Evolutionary conservation across 2,113 vertebrate genomes (phyloP).

Genomic region (Pteropus alecto): DNA sequence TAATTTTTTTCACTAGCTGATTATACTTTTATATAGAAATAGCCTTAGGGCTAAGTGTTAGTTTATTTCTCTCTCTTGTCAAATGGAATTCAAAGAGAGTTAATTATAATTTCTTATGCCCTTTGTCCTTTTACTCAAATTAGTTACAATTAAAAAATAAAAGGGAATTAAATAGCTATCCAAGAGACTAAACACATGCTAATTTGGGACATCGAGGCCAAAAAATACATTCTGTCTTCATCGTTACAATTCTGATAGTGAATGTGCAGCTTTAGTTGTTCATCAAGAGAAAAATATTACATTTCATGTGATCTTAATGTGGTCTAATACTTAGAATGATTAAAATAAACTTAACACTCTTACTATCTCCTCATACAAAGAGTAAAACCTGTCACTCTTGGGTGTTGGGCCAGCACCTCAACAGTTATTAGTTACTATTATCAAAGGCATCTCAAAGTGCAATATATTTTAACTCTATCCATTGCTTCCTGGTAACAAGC

Average conservation of each 20-base stretch:
- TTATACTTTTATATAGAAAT: constrained; percentile 25
- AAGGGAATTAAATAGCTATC: constrained; percentile 1
- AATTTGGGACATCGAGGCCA: not conserved
- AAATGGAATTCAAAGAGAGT: constrained; percentile 18
- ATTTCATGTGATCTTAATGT: not conserved
- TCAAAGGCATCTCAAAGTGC: not conserved
- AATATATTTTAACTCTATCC: not conserved
- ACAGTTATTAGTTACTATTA: not conserved
- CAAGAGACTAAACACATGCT: not conserved
- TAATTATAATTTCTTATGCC: constrained; percentile 29
- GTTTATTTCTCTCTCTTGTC: not conserved
- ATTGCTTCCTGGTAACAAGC: not conserved
- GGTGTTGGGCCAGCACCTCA: not conserved
- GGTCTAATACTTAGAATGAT: not conserved
- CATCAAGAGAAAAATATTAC: not conserved
- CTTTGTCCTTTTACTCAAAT: constrained; percentile 1
- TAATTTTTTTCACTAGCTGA: not conserved
- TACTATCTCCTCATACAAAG: not conserved
- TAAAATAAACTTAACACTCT: not conserved
- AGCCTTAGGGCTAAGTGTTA: not conserved
- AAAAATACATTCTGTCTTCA: not conserved
- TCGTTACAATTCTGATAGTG: not conserved
- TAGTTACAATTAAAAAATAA: not conserved
- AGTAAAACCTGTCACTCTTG: not conserved
- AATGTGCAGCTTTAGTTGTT: not conserved